Evolutionary conservation across 1,140 invertebrate genomes (phyloP).

Genomic region (Drosophila asahinai): DNA sequence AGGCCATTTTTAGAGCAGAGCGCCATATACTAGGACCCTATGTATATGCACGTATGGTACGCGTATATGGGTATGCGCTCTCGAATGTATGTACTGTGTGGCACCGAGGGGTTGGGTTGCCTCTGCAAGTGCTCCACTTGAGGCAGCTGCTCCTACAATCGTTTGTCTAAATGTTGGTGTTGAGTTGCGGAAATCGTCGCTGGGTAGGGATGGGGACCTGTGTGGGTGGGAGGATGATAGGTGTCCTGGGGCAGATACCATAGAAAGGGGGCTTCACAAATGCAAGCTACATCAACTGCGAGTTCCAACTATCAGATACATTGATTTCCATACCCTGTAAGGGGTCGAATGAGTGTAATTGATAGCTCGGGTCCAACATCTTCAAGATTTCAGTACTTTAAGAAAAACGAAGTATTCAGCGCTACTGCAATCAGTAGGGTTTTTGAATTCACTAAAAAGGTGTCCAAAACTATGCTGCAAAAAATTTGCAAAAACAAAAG

Average conservation of each 20-base stretch:
- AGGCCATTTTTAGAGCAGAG: constrained; percentile 51
- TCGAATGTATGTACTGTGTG: constrained; percentile 6
- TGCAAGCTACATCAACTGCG: constrained; percentile 66
- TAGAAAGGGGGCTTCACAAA: constrained; percentile 12
- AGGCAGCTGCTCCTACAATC: constrained; percentile 60
- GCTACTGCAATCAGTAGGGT: neutral
- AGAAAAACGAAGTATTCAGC: no score
- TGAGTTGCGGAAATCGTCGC: constrained; percentile 45
- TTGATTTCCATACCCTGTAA: constrained; percentile 60
- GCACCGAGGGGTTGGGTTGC: constrained; percentile 25
- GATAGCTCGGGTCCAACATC: neutral
- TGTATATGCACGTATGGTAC: constrained; percentile 15
- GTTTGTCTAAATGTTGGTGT: constrained; percentile 75
- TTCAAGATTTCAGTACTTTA: neutral
- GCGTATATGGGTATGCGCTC: constrained; percentile 23
- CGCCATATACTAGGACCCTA: constrained; percentile 9
- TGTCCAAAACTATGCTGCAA: no score
- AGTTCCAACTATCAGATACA: constrained; percentile 62
- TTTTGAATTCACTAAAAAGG: no score
- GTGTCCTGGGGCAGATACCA: constrained; percentile 2
- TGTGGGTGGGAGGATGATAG: constrained; percentile 6
- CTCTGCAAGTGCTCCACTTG: constrained; percentile 69
- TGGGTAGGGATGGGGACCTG: constrained; percentile 26
- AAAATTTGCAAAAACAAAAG: neutral
- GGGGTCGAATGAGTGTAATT: neutral